Percentiles rank a stretch among this genome's conserved stretches.
Conservation (phyloP, 2,888 invertebrate genomes). For the Drosophila eohydei region DNA sequence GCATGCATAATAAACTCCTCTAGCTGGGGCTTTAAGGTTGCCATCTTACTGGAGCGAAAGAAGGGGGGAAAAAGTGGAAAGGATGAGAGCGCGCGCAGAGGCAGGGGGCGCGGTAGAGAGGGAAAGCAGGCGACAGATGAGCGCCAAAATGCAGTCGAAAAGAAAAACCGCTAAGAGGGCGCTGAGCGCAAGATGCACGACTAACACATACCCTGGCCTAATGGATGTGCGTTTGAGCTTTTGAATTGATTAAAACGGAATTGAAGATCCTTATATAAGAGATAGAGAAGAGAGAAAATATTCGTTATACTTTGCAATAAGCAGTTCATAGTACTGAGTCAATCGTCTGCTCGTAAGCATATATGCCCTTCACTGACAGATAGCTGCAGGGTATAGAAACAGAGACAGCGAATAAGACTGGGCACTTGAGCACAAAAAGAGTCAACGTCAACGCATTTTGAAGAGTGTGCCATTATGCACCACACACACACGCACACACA, state of each 20-base stretch:
- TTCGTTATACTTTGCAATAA: too few species aligned
- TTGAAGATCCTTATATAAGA: too few species aligned
- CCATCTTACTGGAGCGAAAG: slow-evolving; percentile 11
- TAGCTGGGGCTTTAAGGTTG: slow-evolving; percentile 40
- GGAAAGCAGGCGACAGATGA: slow-evolving; percentile 4
- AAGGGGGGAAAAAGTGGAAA: background rate
- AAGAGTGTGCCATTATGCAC: slow-evolving; percentile 63
- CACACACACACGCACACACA: slow-evolving; percentile 27
- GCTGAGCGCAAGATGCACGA: background rate
- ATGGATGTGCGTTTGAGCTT: too few species aligned
- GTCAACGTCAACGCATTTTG: slow-evolving; percentile 69
- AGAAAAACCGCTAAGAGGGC: slow-evolving; percentile 9
- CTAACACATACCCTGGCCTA: background rate
- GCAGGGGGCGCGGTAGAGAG: background rate
- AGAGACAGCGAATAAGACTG: slow-evolving; percentile 36
- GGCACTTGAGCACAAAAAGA: slow-evolving; percentile 58
- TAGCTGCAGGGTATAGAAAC: slow-evolving; percentile 2
- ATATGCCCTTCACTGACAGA: background rate
- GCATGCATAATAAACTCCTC: slow-evolving; percentile 69
- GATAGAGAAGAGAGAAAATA: too few species aligned
- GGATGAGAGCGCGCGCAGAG: background rate
- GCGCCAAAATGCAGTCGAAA: slow-evolving; percentile 30
- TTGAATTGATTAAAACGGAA: too few species aligned
- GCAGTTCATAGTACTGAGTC: too few species aligned
- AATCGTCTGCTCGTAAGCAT: too few species aligned